phyloP scores from a whole-genome alignment of 2,113 vertebrate species.

The Channa maculata region DNA sequence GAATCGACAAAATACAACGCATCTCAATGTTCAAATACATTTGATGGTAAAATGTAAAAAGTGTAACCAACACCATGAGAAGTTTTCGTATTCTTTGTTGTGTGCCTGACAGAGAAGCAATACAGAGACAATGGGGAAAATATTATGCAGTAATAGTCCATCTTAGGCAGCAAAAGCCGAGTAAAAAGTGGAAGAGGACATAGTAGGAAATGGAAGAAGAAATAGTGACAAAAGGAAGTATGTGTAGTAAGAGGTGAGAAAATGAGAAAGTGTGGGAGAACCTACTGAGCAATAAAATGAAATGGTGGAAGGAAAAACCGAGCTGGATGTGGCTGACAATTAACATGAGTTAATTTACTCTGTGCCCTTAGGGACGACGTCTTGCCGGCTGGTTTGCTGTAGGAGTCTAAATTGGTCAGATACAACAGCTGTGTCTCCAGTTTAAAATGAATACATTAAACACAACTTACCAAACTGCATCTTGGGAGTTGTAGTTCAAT shows the following conservation, averaged over 20 bases:
- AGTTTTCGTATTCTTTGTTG: background rate
- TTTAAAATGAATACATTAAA: background rate
- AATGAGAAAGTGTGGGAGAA: background rate
- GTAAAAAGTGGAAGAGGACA: background rate
- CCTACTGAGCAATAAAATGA: slow-evolving; percentile 20
- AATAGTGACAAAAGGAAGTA: background rate
- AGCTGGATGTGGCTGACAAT: slow-evolving; percentile 28
- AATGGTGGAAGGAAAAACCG: slow-evolving; percentile 32
- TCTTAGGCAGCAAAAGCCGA: too few relatives aligned
- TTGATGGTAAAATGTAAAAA: background rate
- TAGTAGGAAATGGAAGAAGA: slow-evolving; percentile 16
- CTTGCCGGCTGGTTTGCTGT: slow-evolving; percentile 9
- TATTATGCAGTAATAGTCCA: too few relatives aligned
- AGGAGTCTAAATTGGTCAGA: background rate
- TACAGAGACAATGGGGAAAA: too few relatives aligned
- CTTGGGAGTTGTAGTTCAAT: too few relatives aligned
- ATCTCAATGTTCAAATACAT: slow-evolving; percentile 28
- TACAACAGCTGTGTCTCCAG: background rate
- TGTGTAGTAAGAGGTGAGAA: too few relatives aligned
- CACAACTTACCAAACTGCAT: background rate
- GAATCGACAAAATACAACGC: slow-evolving; percentile 36
- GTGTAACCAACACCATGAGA: background rate
- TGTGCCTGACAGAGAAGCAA: slow-evolving; percentile 6
- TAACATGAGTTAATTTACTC: slow-evolving; percentile 56
- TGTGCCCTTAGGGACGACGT: slow-evolving; percentile 32